Evolutionary conservation across 2,888 invertebrate genomes (phyloP).

Genomic region (Hydrotaea cyrtoneurina): DNA sequence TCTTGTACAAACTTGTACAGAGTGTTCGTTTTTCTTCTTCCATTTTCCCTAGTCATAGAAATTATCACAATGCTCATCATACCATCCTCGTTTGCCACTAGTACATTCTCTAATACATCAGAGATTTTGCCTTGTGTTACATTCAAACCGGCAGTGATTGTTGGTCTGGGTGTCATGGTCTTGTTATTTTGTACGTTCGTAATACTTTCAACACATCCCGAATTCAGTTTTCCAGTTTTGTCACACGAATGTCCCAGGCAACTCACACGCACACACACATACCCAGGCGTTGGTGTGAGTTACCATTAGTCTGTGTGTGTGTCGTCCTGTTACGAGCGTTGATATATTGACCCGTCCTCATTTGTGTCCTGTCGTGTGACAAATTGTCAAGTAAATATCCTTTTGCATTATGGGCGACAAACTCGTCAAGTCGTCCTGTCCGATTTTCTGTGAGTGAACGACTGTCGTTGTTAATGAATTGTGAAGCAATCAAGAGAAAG

Average conservation of each 20-base stretch:
- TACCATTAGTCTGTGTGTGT: neutral
- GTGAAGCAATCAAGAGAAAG: slow-evolving; percentile 25
- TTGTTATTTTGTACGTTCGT: slow-evolving; percentile 22
- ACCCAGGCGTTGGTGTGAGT: neutral
- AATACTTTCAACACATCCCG: slow-evolving; percentile 40
- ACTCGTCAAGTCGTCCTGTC: neutral
- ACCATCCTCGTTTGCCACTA: neutral
- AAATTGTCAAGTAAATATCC: slow-evolving; percentile 43
- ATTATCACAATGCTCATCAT: neutral
- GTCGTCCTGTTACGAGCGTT: neutral
- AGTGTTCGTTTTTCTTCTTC: too few species aligned
- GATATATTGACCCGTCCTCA: slow-evolving; percentile 41
- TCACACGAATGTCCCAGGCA: slow-evolving; percentile 5
- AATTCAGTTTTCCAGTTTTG: neutral
- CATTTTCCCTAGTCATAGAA: too few species aligned
- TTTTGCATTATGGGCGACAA: slow-evolving; percentile 8
- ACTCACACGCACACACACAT: neutral
- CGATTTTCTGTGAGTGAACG: neutral
- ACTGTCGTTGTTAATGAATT: neutral
- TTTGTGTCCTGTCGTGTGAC: slow-evolving; percentile 48
- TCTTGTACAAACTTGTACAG: too few species aligned
- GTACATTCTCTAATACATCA: too few species aligned
- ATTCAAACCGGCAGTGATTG: slow-evolving; percentile 11
- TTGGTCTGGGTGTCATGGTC: slow-evolving; percentile 12
- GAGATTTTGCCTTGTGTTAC: too few species aligned